Conservation (phyloP, 2,888 invertebrate genomes). For the Heliconius erato region DNA sequence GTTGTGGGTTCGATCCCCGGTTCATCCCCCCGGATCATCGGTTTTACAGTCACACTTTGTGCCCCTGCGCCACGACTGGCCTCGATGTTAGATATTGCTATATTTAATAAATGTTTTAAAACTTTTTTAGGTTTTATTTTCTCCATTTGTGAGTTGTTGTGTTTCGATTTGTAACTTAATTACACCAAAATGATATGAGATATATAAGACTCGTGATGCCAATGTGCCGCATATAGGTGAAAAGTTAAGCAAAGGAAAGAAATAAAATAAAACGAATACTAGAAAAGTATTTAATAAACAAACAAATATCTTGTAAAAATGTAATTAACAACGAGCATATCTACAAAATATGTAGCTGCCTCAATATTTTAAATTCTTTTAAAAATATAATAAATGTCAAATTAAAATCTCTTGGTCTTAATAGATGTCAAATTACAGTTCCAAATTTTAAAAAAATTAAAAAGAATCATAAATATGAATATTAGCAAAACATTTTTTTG, state of each 20-base stretch:
- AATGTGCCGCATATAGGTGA: background rate
- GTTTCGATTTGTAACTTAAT: background rate
- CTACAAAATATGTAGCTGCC: background rate
- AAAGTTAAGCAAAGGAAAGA: background rate
- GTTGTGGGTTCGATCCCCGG: no score
- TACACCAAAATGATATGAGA: background rate
- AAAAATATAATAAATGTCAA: no score
- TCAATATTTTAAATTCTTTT: no score
- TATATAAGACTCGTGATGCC: background rate
- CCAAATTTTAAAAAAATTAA: no score
- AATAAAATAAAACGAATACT: background rate
- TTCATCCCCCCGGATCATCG: no score
- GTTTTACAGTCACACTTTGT: no score
- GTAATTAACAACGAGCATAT: background rate
- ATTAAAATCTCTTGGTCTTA: no score
- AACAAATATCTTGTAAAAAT: background rate
- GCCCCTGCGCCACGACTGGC: no score
- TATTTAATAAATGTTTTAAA: constrained; percentile 10
- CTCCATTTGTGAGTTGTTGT: background rate
- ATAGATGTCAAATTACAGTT: no score
- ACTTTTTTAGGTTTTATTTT: background rate
- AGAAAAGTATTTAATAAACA: background rate
- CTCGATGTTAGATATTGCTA: constrained; percentile 4
- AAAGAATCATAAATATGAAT: no score
- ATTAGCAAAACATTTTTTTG: no score